A percentile compares a stretch with the other conserved stretches of the same genome.
Conservation (phyloP, 1,140 invertebrate genomes). For the Andricus grossulariae region DNA sequence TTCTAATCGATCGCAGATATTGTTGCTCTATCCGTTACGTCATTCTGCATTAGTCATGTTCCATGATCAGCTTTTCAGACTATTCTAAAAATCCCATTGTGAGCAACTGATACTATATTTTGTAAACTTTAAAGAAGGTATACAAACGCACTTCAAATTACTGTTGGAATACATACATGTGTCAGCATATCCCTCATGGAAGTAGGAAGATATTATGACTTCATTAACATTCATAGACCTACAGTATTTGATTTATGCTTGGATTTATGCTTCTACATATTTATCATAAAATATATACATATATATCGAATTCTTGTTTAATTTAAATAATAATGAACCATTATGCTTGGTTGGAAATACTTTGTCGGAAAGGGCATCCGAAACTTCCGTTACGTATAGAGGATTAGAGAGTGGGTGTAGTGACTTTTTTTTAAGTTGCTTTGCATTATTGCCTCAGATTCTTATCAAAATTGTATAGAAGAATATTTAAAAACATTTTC, state of each 20-base stretch:
- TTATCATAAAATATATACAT: background rate
- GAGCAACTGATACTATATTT: no score
- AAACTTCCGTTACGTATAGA: no score
- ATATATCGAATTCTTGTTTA: background rate
- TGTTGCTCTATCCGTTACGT: conserved; percentile 6
- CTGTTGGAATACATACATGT: background rate
- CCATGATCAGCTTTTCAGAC: background rate
- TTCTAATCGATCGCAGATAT: conserved; percentile 18
- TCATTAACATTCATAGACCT: background rate
- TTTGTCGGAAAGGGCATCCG: no score
- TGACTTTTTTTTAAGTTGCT: no score
- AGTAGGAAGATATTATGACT: background rate
- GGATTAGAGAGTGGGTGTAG: no score
- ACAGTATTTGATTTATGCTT: background rate
- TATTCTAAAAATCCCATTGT: background rate
- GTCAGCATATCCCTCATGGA: background rate
- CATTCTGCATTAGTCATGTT: conserved; percentile 7
- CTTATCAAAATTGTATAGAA: no score
- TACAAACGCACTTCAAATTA: background rate
- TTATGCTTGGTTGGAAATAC: no score
- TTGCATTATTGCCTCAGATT: no score
- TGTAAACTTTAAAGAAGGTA: background rate
- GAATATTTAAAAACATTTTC: no score
- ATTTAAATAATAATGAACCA: no score
- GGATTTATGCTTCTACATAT: background rate